A percentile compares a stretch with the other conserved stretches of the same genome.
Evolutionary conservation across 2,113 vertebrate species (phyloP).

Genomic region (Anser cygnoides): DNA sequence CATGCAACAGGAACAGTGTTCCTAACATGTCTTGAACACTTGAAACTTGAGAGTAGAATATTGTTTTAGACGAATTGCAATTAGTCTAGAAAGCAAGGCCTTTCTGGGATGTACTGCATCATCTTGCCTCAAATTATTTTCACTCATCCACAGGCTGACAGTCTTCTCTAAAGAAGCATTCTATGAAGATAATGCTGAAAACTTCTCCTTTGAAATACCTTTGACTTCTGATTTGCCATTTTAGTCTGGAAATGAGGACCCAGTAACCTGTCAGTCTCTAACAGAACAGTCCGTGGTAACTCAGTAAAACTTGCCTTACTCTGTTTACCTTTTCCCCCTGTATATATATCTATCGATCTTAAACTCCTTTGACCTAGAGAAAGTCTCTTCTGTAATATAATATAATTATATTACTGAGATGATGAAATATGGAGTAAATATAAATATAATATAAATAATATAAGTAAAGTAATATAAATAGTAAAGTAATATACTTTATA

Average conservation of each 20-base stretch:
- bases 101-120: not conserved
- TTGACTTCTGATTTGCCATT: not conserved
- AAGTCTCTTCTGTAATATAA: not conserved
- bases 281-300: not conserved
- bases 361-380: not conserved
- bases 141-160: not conserved
- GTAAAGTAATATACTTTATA: no score
- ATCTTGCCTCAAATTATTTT: slow-evolving; percentile 11
- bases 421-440: not conserved
- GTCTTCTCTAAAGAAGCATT: not conserved
- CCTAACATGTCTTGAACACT: not conserved
- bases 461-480: no score
- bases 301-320: not conserved
- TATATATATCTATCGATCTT: not conserved
- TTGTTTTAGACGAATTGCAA: not conserved
- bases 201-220: not conserved
- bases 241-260: not conserved
- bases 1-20: not conserved
- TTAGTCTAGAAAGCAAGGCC: not conserved
- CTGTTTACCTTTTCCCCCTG: not conserved
- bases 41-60: not conserved
- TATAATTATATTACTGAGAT: not conserved
- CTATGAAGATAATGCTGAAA: not conserved
- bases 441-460: no score
- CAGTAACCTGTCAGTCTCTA: not conserved